Base-by-base conservation (phyloP, 2,113 vertebrate species). In the Rhodinocichla rosea region DNA sequence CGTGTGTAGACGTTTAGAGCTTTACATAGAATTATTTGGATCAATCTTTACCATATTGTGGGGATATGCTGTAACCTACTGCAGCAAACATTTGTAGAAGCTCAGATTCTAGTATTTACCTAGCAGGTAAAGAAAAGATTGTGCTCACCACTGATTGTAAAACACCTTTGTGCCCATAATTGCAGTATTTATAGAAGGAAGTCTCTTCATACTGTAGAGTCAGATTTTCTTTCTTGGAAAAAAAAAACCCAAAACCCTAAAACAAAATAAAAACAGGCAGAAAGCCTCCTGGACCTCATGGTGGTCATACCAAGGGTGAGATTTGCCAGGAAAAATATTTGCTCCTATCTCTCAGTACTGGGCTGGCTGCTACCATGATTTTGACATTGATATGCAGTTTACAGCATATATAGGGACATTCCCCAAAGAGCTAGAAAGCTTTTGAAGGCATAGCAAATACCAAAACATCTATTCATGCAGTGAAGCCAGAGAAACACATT, bases 341-440 rank as follows among this genome's bases (percentile, higher is more conserved):
- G 26, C 42, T 57, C 28, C 20, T 53, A 2, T 39, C 30, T 19
- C 87, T 64, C 22, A 4, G 19, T 18, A 10, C 26, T 17, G 15
- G 39, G 6, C 35, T 76, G 53, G 14, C 32, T 50, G 30, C 68
- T 60, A 9, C 23, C 0, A 0, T 0, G 5, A 9, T 11, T 89
- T 77, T 60, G 35, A 45, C 2, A 8, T 2, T 13, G 44, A 6
- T 35, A 37, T 16, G 21, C 1, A 6, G 27, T 21, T 63, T 67
- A 59, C 42, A 47, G 27, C 11, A 10, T 33, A 3, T 13, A 7
- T 4, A 50, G 15, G 6, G 3, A 21, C 13, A 2, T 35, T 60
- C 11, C 11, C 30, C 9, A 39, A 80, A 55, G 44, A 81, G 30
- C 27, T 40, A 52, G 21, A 65, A 89, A 86, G 8, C 7, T 62